Evolutionary conservation across 2,888 invertebrate genomes (phyloP).

Genomic region (Brachyptera risi): DNA sequence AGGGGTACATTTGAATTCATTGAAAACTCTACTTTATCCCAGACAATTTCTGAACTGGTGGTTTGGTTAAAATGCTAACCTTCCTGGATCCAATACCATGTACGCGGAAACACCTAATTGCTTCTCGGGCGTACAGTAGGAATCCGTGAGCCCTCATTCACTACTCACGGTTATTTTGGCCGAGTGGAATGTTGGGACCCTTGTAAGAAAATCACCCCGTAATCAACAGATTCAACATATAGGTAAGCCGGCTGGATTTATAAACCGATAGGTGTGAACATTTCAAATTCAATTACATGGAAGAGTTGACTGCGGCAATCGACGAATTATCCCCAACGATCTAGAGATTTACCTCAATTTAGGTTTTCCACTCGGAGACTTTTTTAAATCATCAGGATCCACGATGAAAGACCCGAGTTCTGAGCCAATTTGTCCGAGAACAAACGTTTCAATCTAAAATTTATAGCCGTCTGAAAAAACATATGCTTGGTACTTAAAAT

Average conservation of each 20-base stretch:
- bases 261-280: no score
- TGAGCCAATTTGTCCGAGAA: constrained; percentile 43
- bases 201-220: constrained; percentile 9
- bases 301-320: no score
- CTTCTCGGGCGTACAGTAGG: constrained; percentile 52
- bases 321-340: no score
- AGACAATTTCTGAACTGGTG: no score
- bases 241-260: no score
- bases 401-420: constrained; percentile 51
- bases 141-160: constrained; percentile 46
- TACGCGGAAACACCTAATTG: constrained; percentile 55
- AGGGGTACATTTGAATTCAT: no score
- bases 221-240: background rate
- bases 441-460: constrained; percentile 44
- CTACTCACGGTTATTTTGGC: background rate
- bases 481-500: background rate
- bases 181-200: background rate
- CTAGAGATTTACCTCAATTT: constrained; percentile 59
- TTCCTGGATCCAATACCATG: constrained; percentile 56
- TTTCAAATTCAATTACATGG: no score
- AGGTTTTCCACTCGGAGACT: constrained; percentile 59
- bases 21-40: no score
- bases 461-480: background rate
- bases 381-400: constrained; percentile 55
- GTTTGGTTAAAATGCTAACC: no score